Evolutionary conservation across 2,113 vertebrate species (phyloP).

Genomic region (Indri indri): DNA sequence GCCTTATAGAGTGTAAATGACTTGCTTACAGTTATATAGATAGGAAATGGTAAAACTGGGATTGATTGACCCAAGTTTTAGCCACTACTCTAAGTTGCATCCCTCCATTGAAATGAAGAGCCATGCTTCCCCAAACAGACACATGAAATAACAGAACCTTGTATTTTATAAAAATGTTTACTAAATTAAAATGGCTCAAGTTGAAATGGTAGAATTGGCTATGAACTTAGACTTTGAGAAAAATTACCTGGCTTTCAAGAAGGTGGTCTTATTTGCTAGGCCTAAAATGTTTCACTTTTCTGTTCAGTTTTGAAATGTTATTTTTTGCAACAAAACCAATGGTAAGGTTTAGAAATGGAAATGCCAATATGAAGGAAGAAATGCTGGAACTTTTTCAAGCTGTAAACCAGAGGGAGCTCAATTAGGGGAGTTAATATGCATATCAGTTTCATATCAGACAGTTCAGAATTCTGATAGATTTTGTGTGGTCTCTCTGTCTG

Average conservation of each 20-base stretch:
- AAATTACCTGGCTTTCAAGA: slow-evolving; percentile 64
- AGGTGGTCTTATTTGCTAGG: slow-evolving; percentile 68
- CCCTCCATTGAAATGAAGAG: neutral
- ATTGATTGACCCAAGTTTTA: neutral
- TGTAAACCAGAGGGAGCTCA: neutral
- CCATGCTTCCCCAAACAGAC: slow-evolving; percentile 8
- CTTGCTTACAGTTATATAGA: neutral
- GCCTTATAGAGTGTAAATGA: neutral
- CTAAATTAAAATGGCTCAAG: slow-evolving; percentile 59
- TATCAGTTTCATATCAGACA: slow-evolving; percentile 50
- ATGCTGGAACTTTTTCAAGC: slow-evolving; percentile 20
- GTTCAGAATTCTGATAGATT: neutral
- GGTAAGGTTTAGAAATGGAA: slow-evolving; percentile 68
- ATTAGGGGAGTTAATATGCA: neutral
- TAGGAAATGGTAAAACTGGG: neutral
- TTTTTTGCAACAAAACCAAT: slow-evolving; percentile 70
- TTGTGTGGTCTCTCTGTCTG: neutral
- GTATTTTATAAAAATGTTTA: slow-evolving; percentile 23
- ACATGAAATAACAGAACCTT: slow-evolving; percentile 46
- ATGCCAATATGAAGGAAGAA: slow-evolving; percentile 64
- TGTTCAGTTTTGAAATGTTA: slow-evolving; percentile 72
- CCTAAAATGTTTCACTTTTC: slow-evolving; percentile 67
- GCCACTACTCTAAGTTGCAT: neutral
- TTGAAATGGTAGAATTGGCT: slow-evolving; percentile 62
- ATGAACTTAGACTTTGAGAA: slow-evolving; percentile 60